Evolutionary conservation across 2,113 vertebrate species (phyloP), one percentile per base, ranked within the genome.

Genomic region (Cathartes aura): DNA sequence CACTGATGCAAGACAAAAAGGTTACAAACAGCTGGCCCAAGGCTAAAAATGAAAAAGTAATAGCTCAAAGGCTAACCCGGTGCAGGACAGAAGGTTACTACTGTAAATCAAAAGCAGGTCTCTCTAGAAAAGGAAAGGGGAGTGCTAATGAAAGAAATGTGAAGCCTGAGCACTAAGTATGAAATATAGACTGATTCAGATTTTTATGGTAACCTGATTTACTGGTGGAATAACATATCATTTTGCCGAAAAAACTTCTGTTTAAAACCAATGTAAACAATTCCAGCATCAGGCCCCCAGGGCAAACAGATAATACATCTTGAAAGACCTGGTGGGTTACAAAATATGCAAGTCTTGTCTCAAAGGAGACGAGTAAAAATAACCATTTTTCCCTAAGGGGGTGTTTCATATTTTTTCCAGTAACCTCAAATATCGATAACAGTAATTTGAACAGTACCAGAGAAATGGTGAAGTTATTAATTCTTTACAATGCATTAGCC

Each of bases 1-100:
- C 74, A 95, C 36, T 96, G 83, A 96, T 82, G 90, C 66, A 97
- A 95, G 92, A 94, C 42, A 89, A 85, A 96, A 97, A 96, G 62
- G 88, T 97, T 95, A 93, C 82, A 91, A 97, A 96, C 71, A 92
- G 60, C 43, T 94, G 92, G 82, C 50, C 84, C 68, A 80, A 85
- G 94, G 82, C 66, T 93, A 94, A 97, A 92, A 92, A 93, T 93
- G 52, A 97, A 96, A 97, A 89, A 88, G 68, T 68, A 91, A 80
- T 40, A 96, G 82, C 67, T 97, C 85, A 96, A 94, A 97, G 95
- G 55, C 73, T 93, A 96, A 96, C 45, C 36, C 0, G 0, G 58
- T 48, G 17, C 72, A 85, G 67, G 53, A 97, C 71, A 55, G 87
- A 89, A 97, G 66, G 59, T 96, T 95, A 94, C 29, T 6, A 45